These are phyloP conservation scores for Rhabdornis inornatus DNA, from an alignment of 2,113 vertebrate species.

Conservation along the genomic window DNA sequence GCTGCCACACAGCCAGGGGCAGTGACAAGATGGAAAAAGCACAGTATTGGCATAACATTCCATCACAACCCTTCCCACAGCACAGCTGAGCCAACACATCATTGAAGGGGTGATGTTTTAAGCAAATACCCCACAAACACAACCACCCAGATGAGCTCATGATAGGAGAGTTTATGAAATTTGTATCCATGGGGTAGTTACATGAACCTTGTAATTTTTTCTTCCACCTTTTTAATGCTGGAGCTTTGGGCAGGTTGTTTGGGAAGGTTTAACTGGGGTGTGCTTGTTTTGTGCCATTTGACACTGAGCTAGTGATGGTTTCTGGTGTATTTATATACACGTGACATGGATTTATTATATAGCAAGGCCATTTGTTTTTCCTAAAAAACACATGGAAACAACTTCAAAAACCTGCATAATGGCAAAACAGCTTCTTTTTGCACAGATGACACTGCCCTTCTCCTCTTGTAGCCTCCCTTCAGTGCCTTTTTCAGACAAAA, in stretches of 20 bases:
- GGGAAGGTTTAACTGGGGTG: background rate
- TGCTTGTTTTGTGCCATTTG: background rate
- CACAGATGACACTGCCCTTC: background rate
- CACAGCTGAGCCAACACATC: background rate
- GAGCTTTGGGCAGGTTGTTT: background rate
- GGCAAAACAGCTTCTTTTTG: background rate
- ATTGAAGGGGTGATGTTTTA: background rate
- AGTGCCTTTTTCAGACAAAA: background rate
- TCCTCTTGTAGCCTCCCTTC: background rate
- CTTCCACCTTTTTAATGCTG: background rate
- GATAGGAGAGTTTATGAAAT: background rate
- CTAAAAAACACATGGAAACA: background rate
- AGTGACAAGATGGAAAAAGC: background rate
- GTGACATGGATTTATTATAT: rapidly evolving
- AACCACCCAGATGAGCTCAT: background rate
- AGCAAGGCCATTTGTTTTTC: background rate
- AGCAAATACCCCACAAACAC: background rate
- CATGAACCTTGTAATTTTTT: rapidly evolving
- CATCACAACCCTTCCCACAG: background rate
- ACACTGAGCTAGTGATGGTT: background rate
- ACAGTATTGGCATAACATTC: rapidly evolving
- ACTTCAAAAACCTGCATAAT: background rate
- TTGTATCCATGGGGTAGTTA: background rate
- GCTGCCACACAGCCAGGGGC: background rate
- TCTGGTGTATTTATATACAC: background rate